These are phyloP conservation scores for Miichthys miiuy DNA, from an alignment of 2,797 vertebrate species.

Conservation along the genomic window DNA sequence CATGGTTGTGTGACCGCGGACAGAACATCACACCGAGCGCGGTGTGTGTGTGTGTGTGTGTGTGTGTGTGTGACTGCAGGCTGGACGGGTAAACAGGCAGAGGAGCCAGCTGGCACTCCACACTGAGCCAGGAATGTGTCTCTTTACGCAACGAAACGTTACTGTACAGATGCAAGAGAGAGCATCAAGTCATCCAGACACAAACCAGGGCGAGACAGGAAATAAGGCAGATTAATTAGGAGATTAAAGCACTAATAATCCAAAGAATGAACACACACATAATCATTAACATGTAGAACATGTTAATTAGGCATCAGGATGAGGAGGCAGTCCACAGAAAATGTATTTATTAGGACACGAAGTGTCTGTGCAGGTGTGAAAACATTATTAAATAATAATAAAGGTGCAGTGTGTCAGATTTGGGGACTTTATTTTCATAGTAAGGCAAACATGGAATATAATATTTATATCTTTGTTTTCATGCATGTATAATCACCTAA, in stretches of 20 bases:
- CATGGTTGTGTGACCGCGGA: neutral
- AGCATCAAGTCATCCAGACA: slow-evolving; percentile 9
- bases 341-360: no score
- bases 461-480: no score
- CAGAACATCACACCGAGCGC: neutral
- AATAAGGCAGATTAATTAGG: neutral
- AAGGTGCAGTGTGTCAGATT: no score
- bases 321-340: neutral
- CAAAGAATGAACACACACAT: neutral
- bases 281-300: no score
- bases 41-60: neutral
- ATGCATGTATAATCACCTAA: no score
- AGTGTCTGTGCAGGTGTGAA: no score
- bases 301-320: neutral
- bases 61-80: neutral
- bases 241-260: neutral
- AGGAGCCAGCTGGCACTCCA: slow-evolving; percentile 43
- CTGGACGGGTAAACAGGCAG: slow-evolving; percentile 1
- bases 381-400: no score
- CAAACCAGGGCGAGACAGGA: slow-evolving; percentile 11
- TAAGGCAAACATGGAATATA: no score
- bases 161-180: slow-evolving; percentile 21
- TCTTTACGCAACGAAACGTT: slow-evolving; percentile 22
- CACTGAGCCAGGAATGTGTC: slow-evolving; percentile 47
- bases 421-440: no score